These are phyloP conservation scores for Oxyura jamaicensis DNA, from an alignment of 2,113 vertebrate species.

Conservation along the genomic window DNA sequence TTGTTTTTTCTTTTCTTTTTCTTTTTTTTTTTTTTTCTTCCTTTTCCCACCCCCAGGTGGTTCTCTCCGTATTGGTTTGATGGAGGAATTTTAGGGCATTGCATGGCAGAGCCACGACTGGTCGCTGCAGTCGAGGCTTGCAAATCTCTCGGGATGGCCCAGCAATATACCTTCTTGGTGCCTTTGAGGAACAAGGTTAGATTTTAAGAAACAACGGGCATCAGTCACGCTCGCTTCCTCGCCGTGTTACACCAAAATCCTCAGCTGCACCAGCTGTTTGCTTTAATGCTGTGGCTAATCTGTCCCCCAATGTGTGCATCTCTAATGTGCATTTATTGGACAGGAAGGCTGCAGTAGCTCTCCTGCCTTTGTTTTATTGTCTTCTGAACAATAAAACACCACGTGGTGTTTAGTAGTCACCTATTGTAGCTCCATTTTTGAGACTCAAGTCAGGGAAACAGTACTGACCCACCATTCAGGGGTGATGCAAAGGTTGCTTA, in stretches of 20 bases:
- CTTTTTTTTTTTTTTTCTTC: background rate
- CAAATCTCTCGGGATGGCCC: background rate
- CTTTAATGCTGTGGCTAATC: background rate
- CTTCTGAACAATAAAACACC: background rate
- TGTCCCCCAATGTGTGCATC: rapidly evolving
- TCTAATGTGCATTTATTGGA: rapidly evolving
- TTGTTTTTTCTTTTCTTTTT: background rate
- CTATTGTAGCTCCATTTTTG: background rate
- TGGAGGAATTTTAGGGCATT: background rate
- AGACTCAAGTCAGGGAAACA: background rate
- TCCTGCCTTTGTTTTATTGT: background rate
- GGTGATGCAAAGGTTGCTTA: background rate
- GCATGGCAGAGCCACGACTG: background rate
- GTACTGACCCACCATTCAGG: background rate
- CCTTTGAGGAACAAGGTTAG: background rate
- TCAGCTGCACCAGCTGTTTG: background rate
- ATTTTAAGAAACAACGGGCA: background rate
- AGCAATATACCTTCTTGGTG: background rate
- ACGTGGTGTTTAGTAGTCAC: background rate
- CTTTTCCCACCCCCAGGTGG: background rate
- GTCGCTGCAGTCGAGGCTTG: background rate
- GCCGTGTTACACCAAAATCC: background rate
- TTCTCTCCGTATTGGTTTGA: background rate
- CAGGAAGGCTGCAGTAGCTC: background rate
- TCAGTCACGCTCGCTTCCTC: rapidly evolving